phyloP scores from a whole-genome alignment of 2,888 invertebrate genomes.

The Clistopyga incitator region DNA sequence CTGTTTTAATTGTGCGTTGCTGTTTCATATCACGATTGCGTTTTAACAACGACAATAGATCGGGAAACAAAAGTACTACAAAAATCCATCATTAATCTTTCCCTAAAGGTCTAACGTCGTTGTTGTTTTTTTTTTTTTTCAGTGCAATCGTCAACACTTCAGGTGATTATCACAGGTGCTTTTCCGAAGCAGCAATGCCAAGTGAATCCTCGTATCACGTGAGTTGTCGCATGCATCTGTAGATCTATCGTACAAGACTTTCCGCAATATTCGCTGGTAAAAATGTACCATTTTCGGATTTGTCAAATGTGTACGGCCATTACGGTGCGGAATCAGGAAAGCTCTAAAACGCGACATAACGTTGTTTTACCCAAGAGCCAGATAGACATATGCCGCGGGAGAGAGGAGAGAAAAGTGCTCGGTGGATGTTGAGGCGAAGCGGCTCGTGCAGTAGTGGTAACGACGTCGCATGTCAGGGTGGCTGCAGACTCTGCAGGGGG shows the following conservation, averaged over 20 bases:
- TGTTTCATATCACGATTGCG: too few relatives aligned
- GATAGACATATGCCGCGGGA: slow-evolving; percentile 8
- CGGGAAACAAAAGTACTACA: too few relatives aligned
- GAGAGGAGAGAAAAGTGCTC: slow-evolving; percentile 43
- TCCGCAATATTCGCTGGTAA: background rate
- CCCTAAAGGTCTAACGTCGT: too few relatives aligned
- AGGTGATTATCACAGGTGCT: background rate
- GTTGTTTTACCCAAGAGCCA: slow-evolving; percentile 15
- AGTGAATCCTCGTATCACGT: background rate
- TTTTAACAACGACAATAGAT: too few relatives aligned
- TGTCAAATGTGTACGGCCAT: slow-evolving; percentile 5
- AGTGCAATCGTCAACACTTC: background rate
- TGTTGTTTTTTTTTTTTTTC: background rate
- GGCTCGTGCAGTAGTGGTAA: slow-evolving; percentile 25
- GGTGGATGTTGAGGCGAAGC: slow-evolving; percentile 39
- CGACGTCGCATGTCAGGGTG: slow-evolving; percentile 50
- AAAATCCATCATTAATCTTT: too few relatives aligned
- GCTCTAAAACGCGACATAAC: slow-evolving; percentile 7
- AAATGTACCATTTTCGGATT: background rate
- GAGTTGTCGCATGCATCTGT: background rate
- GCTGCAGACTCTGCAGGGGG: slow-evolving; percentile 60
- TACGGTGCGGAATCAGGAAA: background rate
- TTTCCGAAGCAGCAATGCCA: background rate
- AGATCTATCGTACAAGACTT: background rate
- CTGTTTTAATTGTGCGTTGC: too few relatives aligned